A percentile compares a stretch with the other conserved stretches of the same genome.
These are phyloP conservation scores for Rhorus exstirpatorius DNA, from an alignment of 2,888 invertebrate genomes.

Conservation along the genomic window DNA sequence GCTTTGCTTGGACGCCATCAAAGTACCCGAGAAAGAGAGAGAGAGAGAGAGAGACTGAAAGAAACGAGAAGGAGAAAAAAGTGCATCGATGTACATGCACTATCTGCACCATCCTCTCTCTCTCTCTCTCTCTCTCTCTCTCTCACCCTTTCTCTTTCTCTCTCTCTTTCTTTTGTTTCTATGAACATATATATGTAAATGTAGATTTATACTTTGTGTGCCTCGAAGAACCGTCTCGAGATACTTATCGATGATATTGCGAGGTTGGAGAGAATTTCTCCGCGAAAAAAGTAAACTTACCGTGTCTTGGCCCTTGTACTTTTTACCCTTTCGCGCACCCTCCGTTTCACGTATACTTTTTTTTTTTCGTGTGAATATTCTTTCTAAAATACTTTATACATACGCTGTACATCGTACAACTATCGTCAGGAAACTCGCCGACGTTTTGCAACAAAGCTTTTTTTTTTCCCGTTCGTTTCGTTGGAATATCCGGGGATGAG, in stretches of 20 bases:
- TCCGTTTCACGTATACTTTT: conserved; percentile 17
- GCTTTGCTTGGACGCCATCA: conserved; percentile 84
- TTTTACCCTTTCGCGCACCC: conserved; percentile 31
- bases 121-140: conserved; percentile 27
- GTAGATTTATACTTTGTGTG: conserved; percentile 72
- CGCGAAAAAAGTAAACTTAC: conserved; percentile 43
- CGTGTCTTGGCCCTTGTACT: conserved; percentile 28
- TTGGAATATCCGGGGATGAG: background rate
- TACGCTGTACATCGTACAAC: conserved; percentile 21
- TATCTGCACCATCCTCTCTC: conserved; percentile 55
- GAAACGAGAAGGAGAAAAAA: conserved; percentile 17
- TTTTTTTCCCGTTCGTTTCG: conserved; percentile 2
- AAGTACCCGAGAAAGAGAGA: conserved; percentile 75
- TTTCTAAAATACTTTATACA: conserved; percentile 1
- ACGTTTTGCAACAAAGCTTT: background rate
- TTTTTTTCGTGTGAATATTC: background rate
- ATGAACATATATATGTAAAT: too few species aligned
- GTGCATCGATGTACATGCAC: conserved; percentile 64
- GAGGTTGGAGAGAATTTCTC: conserved; percentile 70
- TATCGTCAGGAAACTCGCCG: conserved; percentile 52
- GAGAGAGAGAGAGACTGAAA: conserved; percentile 35
- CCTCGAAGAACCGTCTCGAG: conserved; percentile 80
- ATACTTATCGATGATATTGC: conserved; percentile 84
- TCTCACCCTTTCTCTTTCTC: conserved; percentile 25
- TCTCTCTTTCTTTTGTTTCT: conserved; percentile 29